Base-by-base conservation (phyloP, 2,888 invertebrate species). In the Drosophila mettleri region DNA sequence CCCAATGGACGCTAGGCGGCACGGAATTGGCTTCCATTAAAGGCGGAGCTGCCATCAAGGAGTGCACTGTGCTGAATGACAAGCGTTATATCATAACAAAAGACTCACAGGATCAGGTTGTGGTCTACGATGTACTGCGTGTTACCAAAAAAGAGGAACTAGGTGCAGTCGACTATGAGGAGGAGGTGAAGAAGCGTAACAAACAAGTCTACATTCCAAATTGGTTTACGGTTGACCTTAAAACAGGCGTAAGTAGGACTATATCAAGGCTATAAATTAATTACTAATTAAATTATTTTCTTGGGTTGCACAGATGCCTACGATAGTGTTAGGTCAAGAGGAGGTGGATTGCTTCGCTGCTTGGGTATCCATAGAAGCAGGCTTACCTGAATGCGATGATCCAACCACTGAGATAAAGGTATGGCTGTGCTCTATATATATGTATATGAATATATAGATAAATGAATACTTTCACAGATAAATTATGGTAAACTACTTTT, bases 221-320 rank as follows among this genome's bases (percentile, higher is more conserved):
- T 93, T 99, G 99, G 99, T 99, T 99, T 92, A 97, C 97, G 78
- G 98, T 99, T 45, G 99, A 99, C 93, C 94, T 99, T 48, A 99
- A 99, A 93, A 99, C 98, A 65, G 99, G 99, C 71, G 97, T 97
- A 93, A 92, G 94, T 81, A 55, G 16, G 0, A 31, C 24, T 14
- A 27, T 33, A 10, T 14, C n/a, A 7, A 1, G 2, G 2, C 27
- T 10, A 8, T 29, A 22, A 34, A n/a, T 12, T 36, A 5, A 3
- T 48, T 2, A 34, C 1, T 49, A 46, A 45, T 4, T 34, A 2
- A 39, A 12, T 45, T 16, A 24, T 33, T 5, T 33, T 18, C 18
- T 10, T 54, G 58, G 45, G 69, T 63, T 38, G 75, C 89, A 9
- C 77, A 97, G 97, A 97, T 99, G 97, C 93, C 99, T 87, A 99